Base-by-base conservation (phyloP, 2,888 invertebrate genomes). In the Philaethria dido region DNA sequence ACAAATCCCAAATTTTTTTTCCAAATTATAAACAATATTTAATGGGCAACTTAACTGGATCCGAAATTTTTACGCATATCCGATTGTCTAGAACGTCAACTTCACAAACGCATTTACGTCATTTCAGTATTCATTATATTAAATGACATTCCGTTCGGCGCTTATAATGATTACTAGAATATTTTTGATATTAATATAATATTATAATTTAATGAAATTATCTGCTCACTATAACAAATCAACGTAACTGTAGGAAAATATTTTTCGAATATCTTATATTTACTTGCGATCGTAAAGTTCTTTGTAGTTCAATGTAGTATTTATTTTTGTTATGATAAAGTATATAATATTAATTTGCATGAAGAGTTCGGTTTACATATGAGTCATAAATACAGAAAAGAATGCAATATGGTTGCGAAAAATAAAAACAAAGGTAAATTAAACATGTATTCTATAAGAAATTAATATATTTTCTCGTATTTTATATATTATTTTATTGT, bases 331-430 rank as follows among this genome's bases (percentile, higher is more conserved):
- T 29, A 45, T 60, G 42, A n/a, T 50, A 50, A 39, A 29, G 16
- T 11, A 16, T 62, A 42, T 36, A 62, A 25, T 16, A 42, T 36
- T 48, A 20, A 22, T 25, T 52, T 62, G 29, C 22, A 52, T 42
- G 57, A 42, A 36, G 0, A 54, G 9, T 33, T 59, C 8, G 18
- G 14, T 62, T 69, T 72, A 75, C 78, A 36, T 77, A 85, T 86
- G 84, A 84, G 74, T 77, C 81, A 72, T 72, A 78, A 74, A 64
- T 78, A 69, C 68, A 66, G 65, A 54, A 71, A 69, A 52, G 69
- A 77, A 4, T 80, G 76, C 72, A 82, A 86, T 72, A 90, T 89
- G 89, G 88, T 88, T 36, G 79, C 84, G 9, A 88, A 83, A 79
- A 82, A 75, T 73, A 87, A 84, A 83, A 83, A 77, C 62, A 86